Percentiles rank a stretch among this genome's conserved stretches.
Conservation (phyloP, 1,140 invertebrate genomes). For the Cydia strobilella region DNA sequence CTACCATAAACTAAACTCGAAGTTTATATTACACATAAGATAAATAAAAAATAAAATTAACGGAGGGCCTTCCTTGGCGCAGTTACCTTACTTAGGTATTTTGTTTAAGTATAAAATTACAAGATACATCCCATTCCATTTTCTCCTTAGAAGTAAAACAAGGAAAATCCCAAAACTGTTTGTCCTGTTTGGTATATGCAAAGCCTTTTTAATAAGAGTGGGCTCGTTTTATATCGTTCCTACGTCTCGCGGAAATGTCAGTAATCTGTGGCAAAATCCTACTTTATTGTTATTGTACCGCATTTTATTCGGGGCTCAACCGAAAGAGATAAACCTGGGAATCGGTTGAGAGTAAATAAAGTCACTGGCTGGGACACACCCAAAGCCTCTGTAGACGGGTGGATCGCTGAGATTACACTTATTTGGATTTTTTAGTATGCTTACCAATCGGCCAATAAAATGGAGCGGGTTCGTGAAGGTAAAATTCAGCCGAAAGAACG, state of each 20-base stretch:
- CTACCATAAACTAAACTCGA: too few species aligned
- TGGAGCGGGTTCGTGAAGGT: not conserved
- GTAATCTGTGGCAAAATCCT: constrained; percentile 75
- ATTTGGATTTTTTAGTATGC: constrained; percentile 60
- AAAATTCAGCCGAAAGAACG: constrained; percentile 6
- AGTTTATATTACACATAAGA: too few species aligned
- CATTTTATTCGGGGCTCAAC: constrained; percentile 70
- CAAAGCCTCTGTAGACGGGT: constrained; percentile 55
- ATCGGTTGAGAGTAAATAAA: constrained; percentile 75
- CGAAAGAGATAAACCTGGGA: constrained; percentile 70
- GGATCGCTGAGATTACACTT: constrained; percentile 70
- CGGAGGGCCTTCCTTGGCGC: too few species aligned
- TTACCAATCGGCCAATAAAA: constrained; percentile 51
- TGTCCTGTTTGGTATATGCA: constrained; percentile 57
- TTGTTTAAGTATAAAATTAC: constrained; percentile 21
- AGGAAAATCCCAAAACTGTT: constrained; percentile 40
- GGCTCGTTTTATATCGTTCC: constrained; percentile 62
- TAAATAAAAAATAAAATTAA: too few species aligned
- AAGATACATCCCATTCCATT: constrained; percentile 34
- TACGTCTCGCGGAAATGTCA: constrained; percentile 74
- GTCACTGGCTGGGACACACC: constrained; percentile 50
- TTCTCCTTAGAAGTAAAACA: constrained; percentile 38
- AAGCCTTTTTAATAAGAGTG: constrained; percentile 76
- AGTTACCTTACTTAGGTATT: not conserved
- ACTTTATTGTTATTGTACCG: constrained; percentile 77